Evolutionary conservation across 2,113 vertebrate species (phyloP).

Genomic region (Sinosuthora webbiana): DNA sequence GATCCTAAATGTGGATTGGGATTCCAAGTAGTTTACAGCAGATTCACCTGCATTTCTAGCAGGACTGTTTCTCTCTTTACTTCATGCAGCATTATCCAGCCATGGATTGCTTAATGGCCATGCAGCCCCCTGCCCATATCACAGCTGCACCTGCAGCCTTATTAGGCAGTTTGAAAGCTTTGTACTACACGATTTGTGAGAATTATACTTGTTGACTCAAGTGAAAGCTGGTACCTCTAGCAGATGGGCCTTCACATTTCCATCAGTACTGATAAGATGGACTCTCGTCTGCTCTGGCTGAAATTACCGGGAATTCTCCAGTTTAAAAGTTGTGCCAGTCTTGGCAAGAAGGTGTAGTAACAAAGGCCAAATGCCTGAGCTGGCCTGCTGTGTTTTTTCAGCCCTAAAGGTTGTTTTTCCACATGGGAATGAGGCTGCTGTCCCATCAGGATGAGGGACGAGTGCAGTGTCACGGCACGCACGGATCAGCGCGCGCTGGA

Average conservation of each 20-base stretch:
- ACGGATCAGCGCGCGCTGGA: background rate
- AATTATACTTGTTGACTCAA: background rate
- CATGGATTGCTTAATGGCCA: background rate
- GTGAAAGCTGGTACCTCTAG: background rate
- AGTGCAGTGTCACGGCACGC: fast-evolving
- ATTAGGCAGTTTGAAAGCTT: background rate
- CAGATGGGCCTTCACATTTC: background rate
- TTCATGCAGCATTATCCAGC: background rate
- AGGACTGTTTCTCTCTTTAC: background rate
- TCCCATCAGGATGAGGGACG: background rate
- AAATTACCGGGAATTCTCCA: background rate
- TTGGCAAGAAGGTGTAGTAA: background rate
- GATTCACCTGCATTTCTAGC: background rate
- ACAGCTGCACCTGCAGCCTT: background rate
- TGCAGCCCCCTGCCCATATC: background rate
- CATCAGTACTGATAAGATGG: background rate
- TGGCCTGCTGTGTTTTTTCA: background rate
- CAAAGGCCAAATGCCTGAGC: background rate
- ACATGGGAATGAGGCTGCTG: background rate
- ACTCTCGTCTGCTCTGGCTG: background rate
- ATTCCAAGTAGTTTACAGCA: background rate
- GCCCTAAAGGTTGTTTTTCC: background rate
- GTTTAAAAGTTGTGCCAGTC: background rate
- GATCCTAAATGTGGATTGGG: background rate
- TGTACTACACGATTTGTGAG: background rate